A percentile compares a stretch with the other conserved stretches of the same genome.
phyloP scores from a whole-genome alignment of 2,797 vertebrate species.

The Typhlichthys subterraneus region DNA sequence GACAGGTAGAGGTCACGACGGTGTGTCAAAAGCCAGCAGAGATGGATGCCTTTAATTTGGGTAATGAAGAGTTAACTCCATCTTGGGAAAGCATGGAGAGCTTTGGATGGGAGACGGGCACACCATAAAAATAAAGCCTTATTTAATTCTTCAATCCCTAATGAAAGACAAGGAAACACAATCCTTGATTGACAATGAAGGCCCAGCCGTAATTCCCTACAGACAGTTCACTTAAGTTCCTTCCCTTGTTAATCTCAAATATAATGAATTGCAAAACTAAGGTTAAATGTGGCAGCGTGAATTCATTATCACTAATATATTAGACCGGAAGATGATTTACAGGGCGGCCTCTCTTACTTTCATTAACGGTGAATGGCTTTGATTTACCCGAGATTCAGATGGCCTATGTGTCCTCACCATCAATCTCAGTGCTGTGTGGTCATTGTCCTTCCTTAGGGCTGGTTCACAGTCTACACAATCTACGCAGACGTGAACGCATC shows the following conservation, averaged over 20 bases:
- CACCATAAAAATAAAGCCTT: slow-evolving; percentile 76
- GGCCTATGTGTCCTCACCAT: slow-evolving; percentile 63
- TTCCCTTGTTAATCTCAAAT: slow-evolving; percentile 84
- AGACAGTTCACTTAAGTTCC: slow-evolving; percentile 80
- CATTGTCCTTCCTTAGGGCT: slow-evolving; percentile 68
- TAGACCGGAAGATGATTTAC: slow-evolving; percentile 83
- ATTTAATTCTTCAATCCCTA: slow-evolving; percentile 80
- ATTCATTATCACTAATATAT: slow-evolving; percentile 85
- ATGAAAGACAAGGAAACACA: slow-evolving; percentile 80
- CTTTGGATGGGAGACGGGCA: slow-evolving; percentile 72
- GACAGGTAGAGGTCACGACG: slow-evolving; percentile 83
- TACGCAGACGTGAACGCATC: no score
- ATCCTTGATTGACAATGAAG: slow-evolving; percentile 82
- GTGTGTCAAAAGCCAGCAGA: slow-evolving; percentile 76
- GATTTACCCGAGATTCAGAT: slow-evolving; percentile 73
- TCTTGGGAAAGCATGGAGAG: slow-evolving; percentile 76
- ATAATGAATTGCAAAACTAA: slow-evolving; percentile 87
- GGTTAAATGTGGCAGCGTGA: slow-evolving; percentile 83
- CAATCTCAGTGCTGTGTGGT: slow-evolving; percentile 67
- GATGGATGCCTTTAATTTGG: slow-evolving; percentile 86
- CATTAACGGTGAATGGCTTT: slow-evolving; percentile 78
- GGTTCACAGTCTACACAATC: no score
- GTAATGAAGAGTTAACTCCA: slow-evolving; percentile 84
- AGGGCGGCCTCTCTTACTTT: slow-evolving; percentile 76
- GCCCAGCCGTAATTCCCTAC: slow-evolving; percentile 77